Percentiles rank a stretch among this genome's conserved stretches.
Conservation (phyloP, 2,113 vertebrate species). For the Elanoides forficatus region DNA sequence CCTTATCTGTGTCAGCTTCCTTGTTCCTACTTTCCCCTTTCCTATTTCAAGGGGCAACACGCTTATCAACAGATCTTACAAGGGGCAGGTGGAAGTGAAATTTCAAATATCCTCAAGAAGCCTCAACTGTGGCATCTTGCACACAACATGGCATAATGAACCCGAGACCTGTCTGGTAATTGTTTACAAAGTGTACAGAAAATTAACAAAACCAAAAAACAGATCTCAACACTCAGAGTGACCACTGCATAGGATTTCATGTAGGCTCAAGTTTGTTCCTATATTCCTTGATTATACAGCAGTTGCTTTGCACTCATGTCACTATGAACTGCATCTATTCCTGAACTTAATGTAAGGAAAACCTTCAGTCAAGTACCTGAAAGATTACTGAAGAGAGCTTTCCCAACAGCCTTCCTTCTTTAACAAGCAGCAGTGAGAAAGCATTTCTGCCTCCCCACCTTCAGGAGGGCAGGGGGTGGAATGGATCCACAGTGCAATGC, state of each 20-base stretch:
- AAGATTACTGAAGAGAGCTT: background rate
- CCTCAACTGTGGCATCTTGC: background rate
- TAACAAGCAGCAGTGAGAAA: background rate
- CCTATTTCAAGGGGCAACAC: background rate
- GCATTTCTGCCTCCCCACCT: background rate
- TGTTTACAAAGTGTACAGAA: background rate
- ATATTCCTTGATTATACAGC: background rate
- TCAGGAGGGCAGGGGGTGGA: background rate
- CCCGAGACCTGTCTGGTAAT: background rate
- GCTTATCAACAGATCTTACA: background rate
- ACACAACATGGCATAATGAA: background rate
- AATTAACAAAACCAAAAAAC: background rate
- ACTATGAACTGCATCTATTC: background rate
- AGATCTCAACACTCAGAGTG: background rate
- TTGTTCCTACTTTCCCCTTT: background rate
- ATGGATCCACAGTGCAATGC: background rate
- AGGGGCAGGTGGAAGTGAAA: background rate
- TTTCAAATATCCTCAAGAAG: background rate
- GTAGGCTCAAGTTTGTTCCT: background rate
- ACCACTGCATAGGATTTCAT: background rate
- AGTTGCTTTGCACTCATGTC: background rate
- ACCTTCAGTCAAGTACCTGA: background rate
- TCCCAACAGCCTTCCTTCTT: background rate
- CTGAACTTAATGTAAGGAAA: background rate
- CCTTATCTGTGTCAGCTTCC: background rate